Base-by-base conservation (phyloP, 2,113 vertebrate genomes). In the Rhinogobius similis region DNA sequence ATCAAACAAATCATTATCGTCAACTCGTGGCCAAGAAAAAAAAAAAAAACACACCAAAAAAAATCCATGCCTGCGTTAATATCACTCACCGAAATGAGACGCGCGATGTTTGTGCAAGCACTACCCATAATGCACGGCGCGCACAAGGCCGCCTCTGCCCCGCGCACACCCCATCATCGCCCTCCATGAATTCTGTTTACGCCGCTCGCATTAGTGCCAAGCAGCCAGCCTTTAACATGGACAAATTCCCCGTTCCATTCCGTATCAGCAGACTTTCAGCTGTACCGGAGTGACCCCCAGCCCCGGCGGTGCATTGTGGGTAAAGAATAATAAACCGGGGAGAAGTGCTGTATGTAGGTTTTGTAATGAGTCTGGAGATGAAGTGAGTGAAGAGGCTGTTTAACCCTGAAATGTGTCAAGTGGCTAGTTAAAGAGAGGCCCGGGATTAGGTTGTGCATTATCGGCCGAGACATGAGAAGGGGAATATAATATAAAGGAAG, bases 391-490 rank as follows among this genome's bases (percentile, higher is more conserved):
- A 90, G 89, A 84, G 84, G 72, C 84, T 67, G 73, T 86, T 92
- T 90, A 91, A 91, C 88, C 88, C 84, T 75, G 24, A 76, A 73
- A 72, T 67, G 72, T 74, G 81, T 82, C 71, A 78, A 85, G 84
- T 65, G 70, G 73, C 58, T 64, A 78, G 73, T 82, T 79, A 80
- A 36, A 36, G 50, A 39, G 77, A 82, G 73, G 68, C 82, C 62
- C 68, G 29, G 72, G 2, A 41, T 80, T 68, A 75, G 64, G 38
- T 36, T 26, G 13, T 62, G 72, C 53, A 70, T 2, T 50, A 21
- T 21, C 29, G 13, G 55, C 5, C 1, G 21, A 43, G 21, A 43
- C 50, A 62, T n/a, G 52, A 20, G 21, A 26, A 53, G 23, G 21
- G 20, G 48, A 2, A 21, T 21, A 7, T 52, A 21, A 53, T 53